Conservation (phyloP, 1,140 invertebrate genomes). For the Drosophila miranda region DNA sequence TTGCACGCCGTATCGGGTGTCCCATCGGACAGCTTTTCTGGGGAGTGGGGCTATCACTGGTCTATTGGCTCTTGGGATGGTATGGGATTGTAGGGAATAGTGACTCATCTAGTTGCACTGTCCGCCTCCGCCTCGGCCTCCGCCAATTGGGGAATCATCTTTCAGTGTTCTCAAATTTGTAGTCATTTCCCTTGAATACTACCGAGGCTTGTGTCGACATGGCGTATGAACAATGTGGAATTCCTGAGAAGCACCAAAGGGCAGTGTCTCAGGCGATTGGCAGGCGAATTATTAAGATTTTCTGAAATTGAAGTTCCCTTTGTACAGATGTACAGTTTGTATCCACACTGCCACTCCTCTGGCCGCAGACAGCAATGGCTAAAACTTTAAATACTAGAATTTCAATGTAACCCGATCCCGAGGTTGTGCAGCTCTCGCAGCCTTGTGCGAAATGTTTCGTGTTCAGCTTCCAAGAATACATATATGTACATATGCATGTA, state of each 20-base stretch:
- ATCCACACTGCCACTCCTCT: conserved; percentile 15
- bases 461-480: conserved; percentile 19
- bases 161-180: conserved; percentile 23
- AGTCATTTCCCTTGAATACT: conserved; percentile 34
- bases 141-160: conserved; percentile 15
- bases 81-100: conserved; percentile 17
- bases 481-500: conserved; percentile 4
- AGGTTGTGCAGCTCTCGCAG: conserved; percentile 56
- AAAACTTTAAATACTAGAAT: conserved; percentile 63
- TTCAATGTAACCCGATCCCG: conserved; percentile 68
- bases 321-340: no score
- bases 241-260: conserved; percentile 48
- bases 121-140: conserved; percentile 2
- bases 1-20: conserved; percentile 43
- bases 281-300: background rate
- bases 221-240: conserved; percentile 72
- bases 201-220: conserved; percentile 54
- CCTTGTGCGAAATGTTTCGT: conserved; percentile 69
- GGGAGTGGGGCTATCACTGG: conserved; percentile 4
- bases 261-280: no score
- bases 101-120: conserved; percentile 35
- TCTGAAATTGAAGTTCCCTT: background rate
- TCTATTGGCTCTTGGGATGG: conserved; percentile 35
- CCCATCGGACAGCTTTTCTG: background rate
- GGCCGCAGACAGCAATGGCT: conserved; percentile 8